phyloP scores from a whole-genome alignment of 2,797 vertebrate species.

The Coilia nasus region DNA sequence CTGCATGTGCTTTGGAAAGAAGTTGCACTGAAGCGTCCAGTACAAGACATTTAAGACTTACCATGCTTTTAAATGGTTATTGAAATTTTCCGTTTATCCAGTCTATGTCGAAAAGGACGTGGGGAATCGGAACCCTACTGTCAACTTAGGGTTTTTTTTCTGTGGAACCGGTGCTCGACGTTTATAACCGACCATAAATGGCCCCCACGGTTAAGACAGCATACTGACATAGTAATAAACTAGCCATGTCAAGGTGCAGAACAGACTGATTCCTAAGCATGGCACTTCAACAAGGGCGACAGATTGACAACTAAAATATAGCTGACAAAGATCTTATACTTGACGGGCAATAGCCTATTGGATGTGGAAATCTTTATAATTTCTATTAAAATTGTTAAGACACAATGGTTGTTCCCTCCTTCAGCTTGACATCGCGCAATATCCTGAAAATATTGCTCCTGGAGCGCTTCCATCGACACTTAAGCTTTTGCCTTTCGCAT shows the following conservation, averaged over 20 bases:
- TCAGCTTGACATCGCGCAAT: background rate
- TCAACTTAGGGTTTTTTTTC: background rate
- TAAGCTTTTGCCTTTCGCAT: background rate
- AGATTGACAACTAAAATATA: background rate
- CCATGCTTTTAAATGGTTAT: background rate
- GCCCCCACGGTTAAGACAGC: background rate
- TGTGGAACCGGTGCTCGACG: background rate
- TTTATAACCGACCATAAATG: background rate
- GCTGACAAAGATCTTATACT: background rate
- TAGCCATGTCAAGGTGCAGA: background rate
- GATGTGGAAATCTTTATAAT: too few species aligned
- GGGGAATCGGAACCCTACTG: background rate
- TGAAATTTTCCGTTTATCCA: background rate
- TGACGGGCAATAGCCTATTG: background rate
- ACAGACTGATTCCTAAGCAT: background rate
- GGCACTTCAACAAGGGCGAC: background rate
- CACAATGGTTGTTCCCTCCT: background rate
- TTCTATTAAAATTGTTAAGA: background rate
- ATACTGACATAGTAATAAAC: background rate
- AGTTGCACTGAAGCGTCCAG: background rate
- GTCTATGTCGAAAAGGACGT: background rate
- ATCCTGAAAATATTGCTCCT: background rate
- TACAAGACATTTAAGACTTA: background rate
- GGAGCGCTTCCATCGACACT: background rate
- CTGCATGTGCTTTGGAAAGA: slow-evolving; percentile 1